These are phyloP conservation scores for Cathartes aura DNA, from an alignment of 2,113 vertebrate genomes.

Conservation along the genomic window DNA sequence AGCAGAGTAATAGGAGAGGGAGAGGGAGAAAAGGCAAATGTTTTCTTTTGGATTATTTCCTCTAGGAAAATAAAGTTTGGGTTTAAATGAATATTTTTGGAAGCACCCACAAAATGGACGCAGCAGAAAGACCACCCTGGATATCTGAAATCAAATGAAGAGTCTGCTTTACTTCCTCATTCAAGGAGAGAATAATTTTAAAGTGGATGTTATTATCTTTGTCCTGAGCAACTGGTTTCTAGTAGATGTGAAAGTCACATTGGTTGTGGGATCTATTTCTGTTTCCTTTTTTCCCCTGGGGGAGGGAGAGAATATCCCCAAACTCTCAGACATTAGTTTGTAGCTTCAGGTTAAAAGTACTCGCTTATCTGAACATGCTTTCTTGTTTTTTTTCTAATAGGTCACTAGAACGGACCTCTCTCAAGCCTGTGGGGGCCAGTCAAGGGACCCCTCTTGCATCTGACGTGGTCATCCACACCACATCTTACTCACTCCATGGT, in stretches of 20 bases:
- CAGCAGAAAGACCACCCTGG: not conserved
- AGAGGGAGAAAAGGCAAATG: not conserved
- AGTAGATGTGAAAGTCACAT: not conserved
- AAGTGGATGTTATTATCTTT: not conserved
- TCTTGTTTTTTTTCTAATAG: not conserved
- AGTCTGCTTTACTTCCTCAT: not conserved
- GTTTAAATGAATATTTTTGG: not conserved
- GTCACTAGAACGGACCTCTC: not conserved
- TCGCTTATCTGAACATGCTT: not conserved
- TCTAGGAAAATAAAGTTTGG: not conserved
- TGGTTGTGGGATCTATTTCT: not conserved
- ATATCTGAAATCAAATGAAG: not conserved
- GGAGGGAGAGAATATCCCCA: not conserved
- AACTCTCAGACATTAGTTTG: not conserved
- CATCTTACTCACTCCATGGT: too few relatives aligned
- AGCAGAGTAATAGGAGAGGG: not conserved
- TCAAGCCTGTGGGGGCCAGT: not conserved
- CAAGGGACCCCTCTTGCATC: not conserved
- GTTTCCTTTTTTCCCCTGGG: not conserved
- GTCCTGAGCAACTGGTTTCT: not conserved
- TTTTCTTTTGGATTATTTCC: not conserved
- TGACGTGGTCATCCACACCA: not conserved
- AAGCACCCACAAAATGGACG: not conserved
- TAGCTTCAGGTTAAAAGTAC: not conserved
- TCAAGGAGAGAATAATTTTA: not conserved